Conservation (phyloP, 2,888 invertebrate genomes). For the Amblyjoppa fuscipennis region DNA sequence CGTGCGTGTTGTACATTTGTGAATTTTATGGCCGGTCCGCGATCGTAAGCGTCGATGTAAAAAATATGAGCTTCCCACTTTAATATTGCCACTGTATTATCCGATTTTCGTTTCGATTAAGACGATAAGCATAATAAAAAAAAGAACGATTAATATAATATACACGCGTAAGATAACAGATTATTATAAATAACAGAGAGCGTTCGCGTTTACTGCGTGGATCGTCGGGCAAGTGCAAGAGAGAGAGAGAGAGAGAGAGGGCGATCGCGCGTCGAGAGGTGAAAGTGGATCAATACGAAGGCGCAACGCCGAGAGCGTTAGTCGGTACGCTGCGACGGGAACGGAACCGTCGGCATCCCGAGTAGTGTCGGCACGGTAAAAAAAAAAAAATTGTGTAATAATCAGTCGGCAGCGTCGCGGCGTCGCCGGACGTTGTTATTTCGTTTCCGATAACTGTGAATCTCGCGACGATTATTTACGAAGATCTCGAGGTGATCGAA, state of each 20-base stretch:
- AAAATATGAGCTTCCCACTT: constrained; percentile 18
- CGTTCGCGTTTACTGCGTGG: neutral
- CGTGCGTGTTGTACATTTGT: constrained; percentile 28
- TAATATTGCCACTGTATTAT: neutral
- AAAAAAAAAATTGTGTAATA: neutral
- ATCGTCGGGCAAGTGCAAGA: constrained; percentile 30
- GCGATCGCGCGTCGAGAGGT: constrained; percentile 73
- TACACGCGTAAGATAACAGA: neutral
- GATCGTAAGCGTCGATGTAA: constrained; percentile 7
- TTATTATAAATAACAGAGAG: neutral
- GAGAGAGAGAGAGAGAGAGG: constrained; percentile 62
- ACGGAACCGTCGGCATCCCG: constrained; percentile 7
- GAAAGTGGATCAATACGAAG: constrained; percentile 83
- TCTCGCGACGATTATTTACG: neutral
- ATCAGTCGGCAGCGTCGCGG: neutral
- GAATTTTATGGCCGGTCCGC: constrained; percentile 1
- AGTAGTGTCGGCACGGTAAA: neutral
- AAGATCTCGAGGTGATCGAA: neutral
- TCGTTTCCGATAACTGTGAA: neutral
- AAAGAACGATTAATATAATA: neutral
- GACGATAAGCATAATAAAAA: neutral
- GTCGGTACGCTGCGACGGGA: constrained; percentile 41
- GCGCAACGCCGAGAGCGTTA: constrained; percentile 34
- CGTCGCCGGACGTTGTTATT: neutral
- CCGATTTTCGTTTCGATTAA: neutral